Conservation (phyloP, 2,113 vertebrate genomes). For the Channa maculata region DNA sequence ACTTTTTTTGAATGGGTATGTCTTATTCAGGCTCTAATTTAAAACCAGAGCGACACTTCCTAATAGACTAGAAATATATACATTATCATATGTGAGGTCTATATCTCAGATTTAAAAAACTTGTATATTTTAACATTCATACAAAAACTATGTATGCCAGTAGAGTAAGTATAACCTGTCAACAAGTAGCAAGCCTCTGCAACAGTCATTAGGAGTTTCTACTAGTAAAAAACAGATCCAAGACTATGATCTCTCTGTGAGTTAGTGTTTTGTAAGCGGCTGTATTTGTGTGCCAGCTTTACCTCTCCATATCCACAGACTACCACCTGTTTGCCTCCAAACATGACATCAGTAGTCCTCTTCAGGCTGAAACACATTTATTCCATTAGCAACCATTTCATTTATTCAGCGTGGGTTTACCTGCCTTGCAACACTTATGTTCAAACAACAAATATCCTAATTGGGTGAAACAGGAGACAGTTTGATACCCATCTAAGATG, state of each 20-base stretch:
- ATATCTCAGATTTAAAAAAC: no score
- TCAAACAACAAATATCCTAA: constrained; percentile 3
- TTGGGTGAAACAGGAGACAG: not conserved
- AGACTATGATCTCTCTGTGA: not conserved
- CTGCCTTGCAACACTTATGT: not conserved
- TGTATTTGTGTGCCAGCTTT: constrained; percentile 27
- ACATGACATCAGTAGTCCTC: constrained; percentile 99
- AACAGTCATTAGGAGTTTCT: no score
- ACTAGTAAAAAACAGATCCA: no score
- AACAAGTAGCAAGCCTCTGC: no score
- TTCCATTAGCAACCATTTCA: not conserved
- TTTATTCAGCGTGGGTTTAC: constrained; percentile 14
- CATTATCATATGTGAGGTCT: no score
- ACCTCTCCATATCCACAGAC: constrained; percentile 99
- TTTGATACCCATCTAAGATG: constrained; percentile 91
- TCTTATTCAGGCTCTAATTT: no score
- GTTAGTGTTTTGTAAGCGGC: not conserved
- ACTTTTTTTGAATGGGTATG: no score
- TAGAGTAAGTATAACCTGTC: no score
- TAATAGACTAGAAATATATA: no score
- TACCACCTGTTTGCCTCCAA: constrained; percentile 98
- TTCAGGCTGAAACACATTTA: constrained; percentile 85
- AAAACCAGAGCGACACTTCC: no score
- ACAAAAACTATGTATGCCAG: no score
- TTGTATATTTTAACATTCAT: no score